Evolutionary conservation across 2,797 vertebrate species (phyloP), one percentile per base, ranked within the genome.

Genomic region (Sebastolobus alascanus): DNA sequence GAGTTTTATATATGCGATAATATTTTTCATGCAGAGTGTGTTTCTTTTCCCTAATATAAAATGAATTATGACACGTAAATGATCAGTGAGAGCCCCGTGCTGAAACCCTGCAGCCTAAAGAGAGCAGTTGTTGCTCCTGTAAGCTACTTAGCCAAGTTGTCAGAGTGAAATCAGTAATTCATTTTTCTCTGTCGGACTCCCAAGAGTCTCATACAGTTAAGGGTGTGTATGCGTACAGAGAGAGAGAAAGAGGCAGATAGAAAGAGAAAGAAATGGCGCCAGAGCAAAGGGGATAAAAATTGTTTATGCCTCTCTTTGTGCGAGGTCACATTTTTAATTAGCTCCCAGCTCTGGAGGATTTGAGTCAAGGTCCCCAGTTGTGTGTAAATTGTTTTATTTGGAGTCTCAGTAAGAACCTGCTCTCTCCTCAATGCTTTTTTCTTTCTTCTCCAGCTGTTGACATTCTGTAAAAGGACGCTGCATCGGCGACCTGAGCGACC

Each of bases 321-420:
- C 13, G 54, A 93, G 92, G 91, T 92, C 91, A 92, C 79, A 63
- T 77, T 86, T 91, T 91, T 92, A 93, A 94, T 93, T 91, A 90
- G 86, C 88, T 91, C 80, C 79, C 66, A 66, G 87, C 80, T 89
- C 80, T 10, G 74, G 83, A 86, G 82, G 83, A 86, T 87, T 90
- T 77, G 68, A 82, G 73, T 79, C 88, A 54, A 82, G 79, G 79
- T 91, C 86, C 74, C 83, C 27, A 16, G 79, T 78, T 83, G 81
- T 80, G 86, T 77, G 90, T 86, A 91, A 90, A 94, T 84, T 77
- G 82, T 92, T 93, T 91, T 83, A 92, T 93, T 90, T 87, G 86
- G 82, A 87, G 74, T 79, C 87, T 77, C 79, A 16, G 82, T 69
- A 37, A 89, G 79, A 86, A 75, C 61, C 50, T 74, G 60, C 68